phyloP scores from a whole-genome alignment of 92 coral and sea anemone species.

The Porites rus region DNA sequence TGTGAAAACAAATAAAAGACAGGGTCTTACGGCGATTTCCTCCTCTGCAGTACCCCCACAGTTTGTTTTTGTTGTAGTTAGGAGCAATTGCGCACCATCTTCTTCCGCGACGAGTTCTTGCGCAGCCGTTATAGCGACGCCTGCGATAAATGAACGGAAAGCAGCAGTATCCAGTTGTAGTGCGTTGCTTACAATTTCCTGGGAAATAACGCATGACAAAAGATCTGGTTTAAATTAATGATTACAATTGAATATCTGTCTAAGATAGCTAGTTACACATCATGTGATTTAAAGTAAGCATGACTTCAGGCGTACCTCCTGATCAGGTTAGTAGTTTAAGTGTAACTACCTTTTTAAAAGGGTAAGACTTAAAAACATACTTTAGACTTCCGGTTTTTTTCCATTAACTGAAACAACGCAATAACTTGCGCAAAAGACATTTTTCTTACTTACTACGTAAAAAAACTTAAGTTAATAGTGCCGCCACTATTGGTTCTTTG shows the following conservation, averaged over 20 bases:
- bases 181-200: conserved; percentile 38
- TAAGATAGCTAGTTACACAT: no score
- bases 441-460: neutral
- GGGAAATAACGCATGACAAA: neutral
- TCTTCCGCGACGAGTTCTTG: conserved; percentile 27
- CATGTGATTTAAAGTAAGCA: no score
- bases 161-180: conserved; percentile 40
- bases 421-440: no score
- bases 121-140: conserved; percentile 44
- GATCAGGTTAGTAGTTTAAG: no score
- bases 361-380: neutral
- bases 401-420: no score
- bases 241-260: no score
- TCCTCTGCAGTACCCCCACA: conserved; percentile 61
- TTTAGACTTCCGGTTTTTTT: no score
- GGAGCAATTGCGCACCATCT: conserved; percentile 49
- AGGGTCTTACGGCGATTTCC: conserved; percentile 28
- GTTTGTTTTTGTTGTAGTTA: conserved; percentile 43
- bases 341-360: neutral
- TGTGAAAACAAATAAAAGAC: neutral
- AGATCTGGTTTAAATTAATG: no score
- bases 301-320: no score
- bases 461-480: no score
- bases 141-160: conserved; percentile 44
- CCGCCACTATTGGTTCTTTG: no score